Evolutionary conservation across 2,797 vertebrate species (phyloP), one percentile per base, ranked within the genome.

Genomic region (Diceros bicornis): DNA sequence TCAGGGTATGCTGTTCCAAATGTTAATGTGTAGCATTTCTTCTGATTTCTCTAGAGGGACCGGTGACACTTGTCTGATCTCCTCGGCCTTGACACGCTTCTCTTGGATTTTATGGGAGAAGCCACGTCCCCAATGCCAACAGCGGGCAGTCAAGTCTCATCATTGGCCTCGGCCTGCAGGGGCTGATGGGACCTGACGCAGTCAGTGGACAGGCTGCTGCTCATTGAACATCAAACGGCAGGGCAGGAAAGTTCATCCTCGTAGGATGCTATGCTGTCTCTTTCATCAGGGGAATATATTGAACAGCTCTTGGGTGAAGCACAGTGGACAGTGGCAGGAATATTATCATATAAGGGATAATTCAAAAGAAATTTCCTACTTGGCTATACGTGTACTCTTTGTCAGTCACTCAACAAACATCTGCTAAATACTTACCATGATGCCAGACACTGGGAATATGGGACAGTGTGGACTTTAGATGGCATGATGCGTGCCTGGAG

Each of bases 81-180:
- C 37, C 17, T 66, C 69, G 64, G 34, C 57, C 62, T 88, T 69
- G 61, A 52, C 27, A 2, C 0, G 0, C 32, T 27, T 91, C n/a
- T 88, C 50, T 41, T 57, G 41, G 71, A 18, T 74, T 88, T 50
- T 25, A 6, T 2, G 4, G 68, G 72, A 44, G 17, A 94, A 74
- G 41, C 17, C 69, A 0, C 0, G 2, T 13, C 25, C 79, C 83
- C 3, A 1, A 1, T 32, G 57, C 52, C 0, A 20, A 34, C 64
- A 9, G 29, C 1, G 0, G 6, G 7, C 32, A 5, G 21, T 16
- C 29, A 23, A 0, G 16, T 62, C 59, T 59, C 27, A 0, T n/a
- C 2, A 0, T 27, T 14, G 20, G 47, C 10, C 64, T 82, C 7
- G 7, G 25, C 50, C 61, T 66, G 12, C 16, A 12, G 23, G 13